Base-by-base conservation (phyloP, 2,113 vertebrate genomes). In the Oreochromis spilurus region DNA sequence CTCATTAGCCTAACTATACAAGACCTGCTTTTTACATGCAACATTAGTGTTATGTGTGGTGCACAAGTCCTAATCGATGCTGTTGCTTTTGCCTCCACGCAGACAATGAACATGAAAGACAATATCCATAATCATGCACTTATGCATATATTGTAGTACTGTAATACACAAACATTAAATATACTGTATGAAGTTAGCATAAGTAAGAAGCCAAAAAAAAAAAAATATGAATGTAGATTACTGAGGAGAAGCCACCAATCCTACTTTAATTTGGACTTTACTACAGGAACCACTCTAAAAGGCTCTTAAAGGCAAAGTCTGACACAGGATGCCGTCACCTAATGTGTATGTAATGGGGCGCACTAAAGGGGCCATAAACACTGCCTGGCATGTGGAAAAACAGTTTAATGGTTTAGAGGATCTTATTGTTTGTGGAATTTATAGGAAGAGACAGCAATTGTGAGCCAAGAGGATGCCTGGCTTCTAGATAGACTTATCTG, bases 1-100 rank as follows among this genome's bases (percentile, higher is more conserved):
- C 91, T 96, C 93, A 94, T 95, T 94, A 96, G 90, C 91, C 83
- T 85, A 88, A 93, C 93, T 93, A 92, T 87, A 94, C 81, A 88
- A 87, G 72, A 86, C 31, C 81, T 87, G 90, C 54, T 85, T 87
- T 82, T 84, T 67, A 82, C 78, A 90, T 78, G 50, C 82, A 90
- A 67, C 87, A 77, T 57, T 91, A 84, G 70, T 34, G 70, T 83
- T 60, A 54, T 86, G 87, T 79, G 83, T 14, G n/a, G 70, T 77
- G 79, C 83, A 65, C 36, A 60, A 80, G 79, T 83, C 70, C 86
- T 36, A 65, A 79, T 85, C 77, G 87, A 62, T 84, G 84, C 65
- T 85, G 38, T 24, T 12, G 19, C 19, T 24, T 85, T 60, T 53
- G 34, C 11, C 45, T 29, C 45, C 77, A 58, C 40, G 50, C 6